phyloP scores from a whole-genome alignment of 2,888 invertebrate genomes.

The Lissocephala sabroskyi region DNA sequence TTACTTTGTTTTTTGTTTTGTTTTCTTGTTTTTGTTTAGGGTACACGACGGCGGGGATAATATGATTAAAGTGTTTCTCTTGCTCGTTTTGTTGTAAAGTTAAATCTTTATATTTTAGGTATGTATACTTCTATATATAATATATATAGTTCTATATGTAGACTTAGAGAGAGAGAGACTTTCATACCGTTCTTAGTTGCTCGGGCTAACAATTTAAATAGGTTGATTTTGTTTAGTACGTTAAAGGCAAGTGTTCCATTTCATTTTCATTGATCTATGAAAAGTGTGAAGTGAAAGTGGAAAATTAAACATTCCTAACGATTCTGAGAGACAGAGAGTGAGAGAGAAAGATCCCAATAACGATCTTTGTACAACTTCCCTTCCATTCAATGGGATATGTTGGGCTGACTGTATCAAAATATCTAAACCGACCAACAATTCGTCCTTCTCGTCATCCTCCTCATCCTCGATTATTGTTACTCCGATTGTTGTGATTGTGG shows the following conservation, averaged over 20 bases:
- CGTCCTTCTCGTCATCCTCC: slow-evolving; percentile 13
- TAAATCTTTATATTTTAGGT: slow-evolving; percentile 36
- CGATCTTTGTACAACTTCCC: not conserved
- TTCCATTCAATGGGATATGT: slow-evolving; percentile 16
- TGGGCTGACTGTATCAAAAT: slow-evolving; percentile 5
- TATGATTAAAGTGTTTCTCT: slow-evolving; percentile 60
- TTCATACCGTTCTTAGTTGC: slow-evolving; percentile 30
- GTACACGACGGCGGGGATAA: slow-evolving; percentile 70
- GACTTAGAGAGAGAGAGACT: too few species aligned
- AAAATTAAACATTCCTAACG: too few species aligned
- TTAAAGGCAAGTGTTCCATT: slow-evolving; percentile 43
- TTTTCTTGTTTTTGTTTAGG: slow-evolving; percentile 42
- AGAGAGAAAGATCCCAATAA: not conserved
- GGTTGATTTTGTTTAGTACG: slow-evolving; percentile 4
- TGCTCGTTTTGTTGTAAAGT: slow-evolving; percentile 24
- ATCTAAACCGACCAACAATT: slow-evolving; percentile 9
- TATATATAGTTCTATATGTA: slow-evolving; percentile 32
- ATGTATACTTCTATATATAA: slow-evolving; percentile 34
- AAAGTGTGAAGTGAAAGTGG: too few species aligned
- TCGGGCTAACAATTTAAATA: not conserved
- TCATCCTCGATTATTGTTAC: not conserved
- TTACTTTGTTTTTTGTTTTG: slow-evolving; percentile 7
- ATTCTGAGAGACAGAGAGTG: not conserved
- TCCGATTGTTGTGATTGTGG: not conserved
- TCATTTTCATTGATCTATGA: not conserved